phyloP scores from a whole-genome alignment of 2,113 vertebrate genomes.

The Megaceryle maxima region DNA sequence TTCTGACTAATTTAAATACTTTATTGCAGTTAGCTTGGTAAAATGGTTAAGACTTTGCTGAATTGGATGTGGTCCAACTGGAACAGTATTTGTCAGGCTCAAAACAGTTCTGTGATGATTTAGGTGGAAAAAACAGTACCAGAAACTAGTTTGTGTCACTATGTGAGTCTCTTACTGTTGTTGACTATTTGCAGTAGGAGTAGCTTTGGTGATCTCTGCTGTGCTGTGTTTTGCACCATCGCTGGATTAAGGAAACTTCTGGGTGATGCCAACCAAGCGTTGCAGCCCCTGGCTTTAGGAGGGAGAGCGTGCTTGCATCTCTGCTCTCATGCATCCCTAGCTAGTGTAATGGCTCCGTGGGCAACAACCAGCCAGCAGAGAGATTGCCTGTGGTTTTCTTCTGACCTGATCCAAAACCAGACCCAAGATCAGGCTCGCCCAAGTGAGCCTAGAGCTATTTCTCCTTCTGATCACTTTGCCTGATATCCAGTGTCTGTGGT shows the following conservation, averaged over 20 bases:
- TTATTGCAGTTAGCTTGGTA: conserved; percentile 7
- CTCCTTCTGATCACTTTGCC: not conserved
- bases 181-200: not conserved
- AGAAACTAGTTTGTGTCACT: not conserved
- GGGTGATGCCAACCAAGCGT: fast-evolving
- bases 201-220: not conserved
- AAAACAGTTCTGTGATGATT: not conserved
- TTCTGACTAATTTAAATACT: conserved; percentile 13
- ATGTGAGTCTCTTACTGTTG: not conserved
- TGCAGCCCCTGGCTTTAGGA: not conserved
- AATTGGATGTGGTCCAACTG: not conserved
- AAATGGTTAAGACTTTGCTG: not conserved
- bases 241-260: not conserved
- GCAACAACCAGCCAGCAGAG: not conserved
- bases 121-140: not conserved
- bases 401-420: not conserved
- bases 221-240: not conserved
- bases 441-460: not conserved
- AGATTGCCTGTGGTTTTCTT: not conserved
- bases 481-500: not conserved
- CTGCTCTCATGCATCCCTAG: not conserved
- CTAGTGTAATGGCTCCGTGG: not conserved
- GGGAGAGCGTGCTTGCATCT: not conserved
- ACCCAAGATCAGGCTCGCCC: not conserved
- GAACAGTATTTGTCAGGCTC: not conserved